Evolutionary conservation across 2,888 invertebrate species (phyloP), one percentile per base, ranked within the genome.

Genomic region (Sarcophaga subvicina): DNA sequence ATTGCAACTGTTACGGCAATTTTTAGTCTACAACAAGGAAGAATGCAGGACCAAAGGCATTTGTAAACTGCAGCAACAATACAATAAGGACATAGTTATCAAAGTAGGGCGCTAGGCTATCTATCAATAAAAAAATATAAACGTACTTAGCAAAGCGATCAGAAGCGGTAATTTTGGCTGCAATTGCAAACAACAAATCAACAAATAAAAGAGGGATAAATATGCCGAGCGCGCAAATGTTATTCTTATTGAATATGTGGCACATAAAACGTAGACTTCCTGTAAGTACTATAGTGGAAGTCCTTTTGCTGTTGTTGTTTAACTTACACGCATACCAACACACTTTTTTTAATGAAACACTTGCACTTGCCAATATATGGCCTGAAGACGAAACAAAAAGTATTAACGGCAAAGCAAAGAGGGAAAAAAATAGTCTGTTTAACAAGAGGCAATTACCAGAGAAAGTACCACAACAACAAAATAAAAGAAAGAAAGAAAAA

Each of bases 71-170:
- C 37, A 37, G 10, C 37, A 37, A 37, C 37, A 37, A 37, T 14
- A 14, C 17, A 54, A 54, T 0, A 54, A 54, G 17, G 4, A 54
- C 12, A 25, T 22, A 11, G 54, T 88, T 88, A 88, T 89, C 88
- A 87, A 89, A 76, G 88, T 89, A 88, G 88, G 88, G 88, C 88
- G 86, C 88, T 88, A 78, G 85, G 88, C 80, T 89, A 89, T 89
- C 88, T 87, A 84, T 84, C 84, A 87, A 87, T 87, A 87, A 87
- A 20, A 64, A 72, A 72, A 83, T 66, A 72, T 54, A 62, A 49
- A 70, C 27, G 64, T 47, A 72, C 64, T 37, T 67, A 20, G 22
- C 22, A 20, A 49, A 63, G 22, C 10, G 14, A n/a, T 12, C 0
- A 60, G 59, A 59, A 47, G 59, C 47, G 54, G 37, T 49, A 76